Evolutionary conservation across 1,140 invertebrate genomes (phyloP).

Genomic region (Trinorchestia longiramus): DNA sequence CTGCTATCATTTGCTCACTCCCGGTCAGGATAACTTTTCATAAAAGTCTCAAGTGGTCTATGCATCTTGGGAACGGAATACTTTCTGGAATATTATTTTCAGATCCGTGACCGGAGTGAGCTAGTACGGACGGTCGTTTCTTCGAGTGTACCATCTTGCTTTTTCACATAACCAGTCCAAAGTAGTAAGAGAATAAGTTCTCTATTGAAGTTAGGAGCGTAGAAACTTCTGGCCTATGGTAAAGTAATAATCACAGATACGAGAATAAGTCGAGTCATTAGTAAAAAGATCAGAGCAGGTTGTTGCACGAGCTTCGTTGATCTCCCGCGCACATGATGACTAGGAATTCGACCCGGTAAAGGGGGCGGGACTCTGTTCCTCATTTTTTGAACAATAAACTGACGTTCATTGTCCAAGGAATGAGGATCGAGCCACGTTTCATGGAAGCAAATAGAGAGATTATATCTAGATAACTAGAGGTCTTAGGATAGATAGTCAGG

Average conservation of each 20-base stretch:
- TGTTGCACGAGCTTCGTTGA: not conserved
- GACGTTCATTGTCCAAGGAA: not conserved
- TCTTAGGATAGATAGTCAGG: slow-evolving; percentile 78
- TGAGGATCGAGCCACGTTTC: not conserved
- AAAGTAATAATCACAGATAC: slow-evolving; percentile 53
- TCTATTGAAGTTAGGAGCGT: slow-evolving; percentile 40
- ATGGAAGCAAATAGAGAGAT: not conserved
- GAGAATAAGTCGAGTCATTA: slow-evolving; percentile 43
- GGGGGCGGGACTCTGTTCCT: not conserved
- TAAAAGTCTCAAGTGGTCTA: slow-evolving; percentile 20
- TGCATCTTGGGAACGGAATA: slow-evolving; percentile 38
- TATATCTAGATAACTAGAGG: slow-evolving; percentile 32
- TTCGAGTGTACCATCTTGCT: not conserved
- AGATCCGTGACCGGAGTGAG: not conserved
- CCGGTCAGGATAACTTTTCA: not conserved
- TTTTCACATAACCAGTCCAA: not conserved
- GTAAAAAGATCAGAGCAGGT: slow-evolving; percentile 43
- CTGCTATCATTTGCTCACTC: not conserved
- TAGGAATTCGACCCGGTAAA: slow-evolving; percentile 49
- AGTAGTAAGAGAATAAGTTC: not conserved
- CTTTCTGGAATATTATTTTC: not conserved
- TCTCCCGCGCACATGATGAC: slow-evolving; percentile 22
- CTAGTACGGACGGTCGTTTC: not conserved
- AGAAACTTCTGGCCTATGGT: slow-evolving; percentile 47
- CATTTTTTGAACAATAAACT: not conserved